These are phyloP conservation scores for Nipponia nippon DNA, from an alignment of 2,113 vertebrate genomes.

Conservation along the genomic window DNA sequence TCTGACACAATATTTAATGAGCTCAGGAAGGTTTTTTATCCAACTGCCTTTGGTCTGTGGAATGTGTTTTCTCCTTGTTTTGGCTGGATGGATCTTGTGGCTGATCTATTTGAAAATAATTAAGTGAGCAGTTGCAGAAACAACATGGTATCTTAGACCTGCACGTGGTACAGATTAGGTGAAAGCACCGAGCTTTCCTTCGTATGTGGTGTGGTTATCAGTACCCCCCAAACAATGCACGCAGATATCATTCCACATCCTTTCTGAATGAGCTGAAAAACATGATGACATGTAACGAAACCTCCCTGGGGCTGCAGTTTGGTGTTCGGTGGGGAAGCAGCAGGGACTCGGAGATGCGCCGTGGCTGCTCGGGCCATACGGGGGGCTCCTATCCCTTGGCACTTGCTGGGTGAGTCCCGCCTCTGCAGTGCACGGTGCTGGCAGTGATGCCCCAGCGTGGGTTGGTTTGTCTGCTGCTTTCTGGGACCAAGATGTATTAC, in stretches of 20 bases:
- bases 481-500: not conserved
- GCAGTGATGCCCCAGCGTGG: fast-evolving
- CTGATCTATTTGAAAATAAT: constrained; percentile 4
- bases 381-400: not conserved
- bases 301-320: not conserved
- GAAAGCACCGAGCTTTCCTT: not conserved
- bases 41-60: not conserved
- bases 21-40: not conserved
- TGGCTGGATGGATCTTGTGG: constrained; percentile 11
- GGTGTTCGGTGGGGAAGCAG: not conserved
- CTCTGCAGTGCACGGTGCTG: fast-evolving
- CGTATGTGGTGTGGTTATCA: not conserved
- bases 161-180: not conserved
- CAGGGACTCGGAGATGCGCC: fast-evolving
- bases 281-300: not conserved
- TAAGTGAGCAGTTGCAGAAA: constrained; percentile 4
- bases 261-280: not conserved
- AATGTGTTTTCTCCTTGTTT: constrained; percentile 53
- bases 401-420: not conserved
- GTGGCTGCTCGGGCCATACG: fast-evolving
- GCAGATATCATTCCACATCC: not conserved
- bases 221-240: not conserved
- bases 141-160: not conserved
- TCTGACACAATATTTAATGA: constrained; percentile 38
- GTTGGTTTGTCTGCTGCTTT: not conserved